Evolutionary conservation across 1,140 invertebrate genomes (phyloP).

Genomic region (Hyles euphorbiae): DNA sequence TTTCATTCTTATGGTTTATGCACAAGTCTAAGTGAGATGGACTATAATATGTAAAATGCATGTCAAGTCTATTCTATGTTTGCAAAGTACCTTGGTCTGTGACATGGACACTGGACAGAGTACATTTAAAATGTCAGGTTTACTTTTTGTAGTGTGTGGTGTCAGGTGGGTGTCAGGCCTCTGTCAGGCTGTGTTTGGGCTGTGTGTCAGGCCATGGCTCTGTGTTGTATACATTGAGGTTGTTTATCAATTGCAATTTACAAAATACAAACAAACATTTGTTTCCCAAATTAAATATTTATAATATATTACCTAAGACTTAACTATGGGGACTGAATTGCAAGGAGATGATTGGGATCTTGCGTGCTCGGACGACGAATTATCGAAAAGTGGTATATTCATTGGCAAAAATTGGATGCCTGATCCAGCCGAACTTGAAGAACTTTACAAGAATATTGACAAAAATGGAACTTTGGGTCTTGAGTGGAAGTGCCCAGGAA

Average conservation of each 20-base stretch:
- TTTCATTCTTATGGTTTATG: no score
- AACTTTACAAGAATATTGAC: constrained; percentile 77
- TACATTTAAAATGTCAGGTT: no score
- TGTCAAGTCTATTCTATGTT: no score
- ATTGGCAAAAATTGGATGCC: constrained; percentile 67
- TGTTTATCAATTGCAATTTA: not conserved
- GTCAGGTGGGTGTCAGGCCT: no score
- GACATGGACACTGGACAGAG: no score
- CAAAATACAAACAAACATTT: constrained; percentile 1
- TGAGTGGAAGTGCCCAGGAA: constrained; percentile 81
- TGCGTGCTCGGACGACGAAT: constrained; percentile 79
- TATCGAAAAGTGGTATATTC: constrained; percentile 47
- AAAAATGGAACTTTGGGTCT: constrained; percentile 74
- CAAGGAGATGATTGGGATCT: constrained; percentile 75
- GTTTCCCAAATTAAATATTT: not conserved
- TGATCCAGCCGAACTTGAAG: constrained; percentile 72
- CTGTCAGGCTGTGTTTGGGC: no score
- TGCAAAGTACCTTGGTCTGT: no score
- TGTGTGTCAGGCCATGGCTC: no score
- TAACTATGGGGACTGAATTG: constrained; percentile 48
- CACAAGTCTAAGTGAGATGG: no score
- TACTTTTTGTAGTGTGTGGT: no score
- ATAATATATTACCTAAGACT: not conserved
- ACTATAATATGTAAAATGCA: no score
- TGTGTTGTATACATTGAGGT: no score